These are phyloP conservation scores for Venturia canescens DNA, from an alignment of 1,140 invertebrate species.

Conservation along the genomic window DNA sequence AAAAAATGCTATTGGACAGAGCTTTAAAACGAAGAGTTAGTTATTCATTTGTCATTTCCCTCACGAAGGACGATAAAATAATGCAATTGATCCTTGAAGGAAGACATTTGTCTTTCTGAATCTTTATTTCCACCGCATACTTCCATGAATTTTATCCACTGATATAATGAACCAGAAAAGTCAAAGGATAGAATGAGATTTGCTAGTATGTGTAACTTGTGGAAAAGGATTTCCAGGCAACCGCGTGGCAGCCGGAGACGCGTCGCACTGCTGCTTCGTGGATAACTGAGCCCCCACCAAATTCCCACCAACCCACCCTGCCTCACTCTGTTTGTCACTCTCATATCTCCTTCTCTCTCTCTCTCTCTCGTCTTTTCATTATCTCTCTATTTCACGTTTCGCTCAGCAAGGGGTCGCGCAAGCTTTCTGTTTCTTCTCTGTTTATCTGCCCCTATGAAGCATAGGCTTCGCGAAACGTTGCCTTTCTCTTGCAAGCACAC, in stretches of 20 bases:
- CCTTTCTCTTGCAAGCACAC: constrained; percentile 19
- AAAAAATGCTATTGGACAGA: background rate
- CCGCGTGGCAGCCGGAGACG: constrained; percentile 68
- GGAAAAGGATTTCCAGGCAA: constrained; percentile 57
- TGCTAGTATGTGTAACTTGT: constrained; percentile 7
- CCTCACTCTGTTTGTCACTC: constrained; percentile 20
- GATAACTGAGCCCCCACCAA: constrained; percentile 56
- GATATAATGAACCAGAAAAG: background rate
- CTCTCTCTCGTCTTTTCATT: background rate
- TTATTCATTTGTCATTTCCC: background rate
- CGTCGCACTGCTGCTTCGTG: constrained; percentile 71
- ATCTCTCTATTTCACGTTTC: background rate
- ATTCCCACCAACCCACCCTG: constrained; percentile 32
- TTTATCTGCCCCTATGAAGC: background rate
- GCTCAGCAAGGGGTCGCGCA: background rate
- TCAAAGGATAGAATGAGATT: background rate
- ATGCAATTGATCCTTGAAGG: background rate
- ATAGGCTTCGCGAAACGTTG: constrained; percentile 19
- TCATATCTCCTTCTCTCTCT: constrained; percentile 42
- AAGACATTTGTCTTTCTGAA: background rate
- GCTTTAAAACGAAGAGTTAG: background rate
- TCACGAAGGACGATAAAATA: background rate
- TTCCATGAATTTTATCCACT: background rate
- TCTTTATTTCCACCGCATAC: background rate
- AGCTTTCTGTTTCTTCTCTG: constrained; percentile 9